phyloP scores from a whole-genome alignment of 1,140 invertebrate genomes.

The Hesperophylax magnus region DNA sequence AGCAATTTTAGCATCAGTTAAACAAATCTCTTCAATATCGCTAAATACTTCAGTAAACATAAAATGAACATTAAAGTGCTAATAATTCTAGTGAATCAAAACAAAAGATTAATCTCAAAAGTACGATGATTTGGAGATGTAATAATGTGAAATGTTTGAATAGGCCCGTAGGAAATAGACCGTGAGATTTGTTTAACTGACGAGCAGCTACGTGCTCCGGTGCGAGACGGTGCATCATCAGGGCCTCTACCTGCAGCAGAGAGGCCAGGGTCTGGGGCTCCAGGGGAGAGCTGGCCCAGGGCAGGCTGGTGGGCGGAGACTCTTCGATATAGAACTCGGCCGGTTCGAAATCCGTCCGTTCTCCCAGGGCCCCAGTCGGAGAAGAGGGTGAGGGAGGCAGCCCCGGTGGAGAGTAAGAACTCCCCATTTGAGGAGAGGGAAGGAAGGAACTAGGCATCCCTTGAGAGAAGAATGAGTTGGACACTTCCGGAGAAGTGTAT shows the following conservation, averaged over 20 bases:
- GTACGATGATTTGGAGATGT: neutral
- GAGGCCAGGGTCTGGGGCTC: slow-evolving; percentile 73
- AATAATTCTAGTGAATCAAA: neutral
- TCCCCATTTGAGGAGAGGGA: slow-evolving; percentile 62
- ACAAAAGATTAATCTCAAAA: neutral
- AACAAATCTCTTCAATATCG: slow-evolving; percentile 17
- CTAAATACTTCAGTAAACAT: neutral
- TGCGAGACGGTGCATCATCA: slow-evolving; percentile 42
- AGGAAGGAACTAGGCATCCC: slow-evolving; percentile 58
- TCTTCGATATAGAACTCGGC: slow-evolving; percentile 91
- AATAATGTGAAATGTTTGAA: neutral
- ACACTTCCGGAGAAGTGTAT: slow-evolving; percentile 52
- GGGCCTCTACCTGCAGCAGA: slow-evolving; percentile 73
- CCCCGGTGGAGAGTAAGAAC: slow-evolving; percentile 61
- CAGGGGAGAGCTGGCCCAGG: slow-evolving; percentile 69
- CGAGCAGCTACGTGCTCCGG: slow-evolving; percentile 8
- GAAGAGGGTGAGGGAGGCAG: slow-evolving; percentile 59
- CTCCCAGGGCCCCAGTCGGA: slow-evolving; percentile 60
- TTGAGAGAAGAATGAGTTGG: slow-evolving; percentile 42
- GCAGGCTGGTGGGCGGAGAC: slow-evolving; percentile 81
- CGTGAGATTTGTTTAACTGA: slow-evolving; percentile 32
- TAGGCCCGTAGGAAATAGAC: too few species aligned
- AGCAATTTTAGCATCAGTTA: slow-evolving; percentile 18
- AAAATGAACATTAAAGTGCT: neutral
- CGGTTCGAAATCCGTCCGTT: slow-evolving; percentile 77